Base-by-base conservation (phyloP, 1,140 invertebrate genomes). In the Ephestia elutella region DNA sequence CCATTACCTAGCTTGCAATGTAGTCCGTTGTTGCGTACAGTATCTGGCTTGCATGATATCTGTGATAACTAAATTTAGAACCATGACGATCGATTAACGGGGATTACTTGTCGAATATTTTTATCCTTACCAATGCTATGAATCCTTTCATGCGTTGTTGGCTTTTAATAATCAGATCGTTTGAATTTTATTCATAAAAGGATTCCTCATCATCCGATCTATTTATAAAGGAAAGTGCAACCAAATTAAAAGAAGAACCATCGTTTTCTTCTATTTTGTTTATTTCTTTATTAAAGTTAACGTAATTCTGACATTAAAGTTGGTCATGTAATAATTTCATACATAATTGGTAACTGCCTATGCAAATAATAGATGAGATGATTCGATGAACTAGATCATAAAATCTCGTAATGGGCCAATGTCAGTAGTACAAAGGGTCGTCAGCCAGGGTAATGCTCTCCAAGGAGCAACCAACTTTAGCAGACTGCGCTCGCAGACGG, bases 1-100 rank as follows among this genome's bases (percentile, higher is more conserved):
- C 60, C 56, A 62, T 71, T 72, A 63, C 69, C 62, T 70, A 63
- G 59, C 62, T 66, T 73, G 75, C 74, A 81, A 66, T 44, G 54
- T 18, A 54, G 56, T 59, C 38, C 60, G 50, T 56, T 58, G 53
- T 62, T 49, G 55, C 38, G 50, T 62, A 54, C 49, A 53, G 25
- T 59, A 54, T 59, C 57, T 57, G 51, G 50, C 21, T 35, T 57
- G 60, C 51, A 56, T 62, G 55, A 57, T 38, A 57, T 62, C 51
- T 21, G 38, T 54, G 55, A 62, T 57, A 32, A 57, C 60, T 62
- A 62, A 57, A 62, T 57, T 62, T 62, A 56, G 60, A 53, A 57
- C 50, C 35, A 57, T 57, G 50, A 54, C 20, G 35, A 62, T 62
- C 60, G 56, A 62, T 62, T 61, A 49, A 49, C 49, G 57, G 32